Evolutionary conservation across 2,113 vertebrate genomes (phyloP), one percentile per base, ranked within the genome.

Genomic region (Callithrix jacchus): DNA sequence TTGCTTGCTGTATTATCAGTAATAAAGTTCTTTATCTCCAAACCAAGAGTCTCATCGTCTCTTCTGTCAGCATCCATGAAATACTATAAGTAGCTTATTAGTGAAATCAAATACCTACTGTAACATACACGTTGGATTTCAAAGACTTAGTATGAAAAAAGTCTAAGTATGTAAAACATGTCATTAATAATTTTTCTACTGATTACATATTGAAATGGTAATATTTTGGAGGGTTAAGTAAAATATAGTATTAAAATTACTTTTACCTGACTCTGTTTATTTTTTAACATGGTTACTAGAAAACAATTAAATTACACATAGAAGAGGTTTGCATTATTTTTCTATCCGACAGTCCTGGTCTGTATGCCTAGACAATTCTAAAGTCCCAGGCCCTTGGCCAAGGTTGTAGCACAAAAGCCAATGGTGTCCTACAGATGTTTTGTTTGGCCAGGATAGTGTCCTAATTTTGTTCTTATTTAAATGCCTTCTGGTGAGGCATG

Each of bases 141-240:
- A 30, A 95, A 92, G 68, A 79, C 17, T 70, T 21, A n/a, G 17
- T 21, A 61, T 58, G 30, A 52, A 77, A 70, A 83, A 84, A 30
- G 7, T 9, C 64, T 71, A 21, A 18, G 5, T 7, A 66, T 47
- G 4, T 45, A 91, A 81, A 85, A 20, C 17, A 80, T n/a, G 71
- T 87, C 64, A 35, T 35, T 40, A 82, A 87, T 73, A 73, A 92
- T 49, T 87, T 81, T 93, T 94, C 47, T 87, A 35, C 35, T 79
- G 42, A 80, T 66, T 73, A 61, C 16, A 40, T 70, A 23, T 54
- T 32, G 49, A 86, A 81, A 82, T 64, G 40, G 37, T 30, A 74
- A 54, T n/a, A 45, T 89, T 70, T 71, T 45, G 18, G 80, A 42
- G 37, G 21, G 35, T 73, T 80, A 82, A 93, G 37, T 40, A 54